Percentiles rank a stretch among this genome's conserved stretches.
phyloP scores from a whole-genome alignment of 2,797 vertebrate species.

The Gastrophryne carolinensis region DNA sequence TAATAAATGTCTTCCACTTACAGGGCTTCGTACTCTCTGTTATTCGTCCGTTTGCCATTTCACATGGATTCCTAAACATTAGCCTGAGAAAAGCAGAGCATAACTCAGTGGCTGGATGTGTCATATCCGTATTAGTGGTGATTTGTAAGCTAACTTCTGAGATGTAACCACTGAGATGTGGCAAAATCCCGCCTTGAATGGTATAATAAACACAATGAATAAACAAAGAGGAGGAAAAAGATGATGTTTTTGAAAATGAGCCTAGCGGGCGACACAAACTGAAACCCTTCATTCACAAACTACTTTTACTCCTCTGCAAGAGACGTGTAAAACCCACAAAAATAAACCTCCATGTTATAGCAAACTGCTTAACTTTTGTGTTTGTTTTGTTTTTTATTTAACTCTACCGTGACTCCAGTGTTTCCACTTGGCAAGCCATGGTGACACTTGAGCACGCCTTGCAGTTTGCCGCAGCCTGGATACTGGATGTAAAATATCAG shows the following conservation, averaged over 20 bases:
- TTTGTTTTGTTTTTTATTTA: slow-evolving; percentile 41
- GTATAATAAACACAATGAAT: slow-evolving; percentile 24
- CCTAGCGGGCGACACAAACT: not conserved
- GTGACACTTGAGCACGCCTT: not conserved
- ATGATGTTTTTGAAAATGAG: slow-evolving; percentile 9
- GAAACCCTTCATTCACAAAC: slow-evolving; percentile 2
- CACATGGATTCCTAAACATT: slow-evolving; percentile 27
- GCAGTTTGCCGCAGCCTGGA: not conserved
- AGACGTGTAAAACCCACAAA: slow-evolving; percentile 13
- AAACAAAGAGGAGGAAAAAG: slow-evolving; percentile 1
- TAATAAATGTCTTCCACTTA: not conserved
- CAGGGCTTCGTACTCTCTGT: slow-evolving; percentile 3
- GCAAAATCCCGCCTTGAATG: slow-evolving; percentile 26
- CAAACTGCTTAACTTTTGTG: slow-evolving; percentile 33
- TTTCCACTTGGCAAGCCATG: not conserved
- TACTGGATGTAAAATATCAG: not conserved
- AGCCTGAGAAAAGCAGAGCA: not conserved
- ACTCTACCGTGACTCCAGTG: slow-evolving; percentile 9
- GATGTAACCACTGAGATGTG: slow-evolving; percentile 30
- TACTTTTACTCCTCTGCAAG: not conserved
- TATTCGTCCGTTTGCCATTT: slow-evolving; percentile 26
- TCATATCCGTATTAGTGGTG: slow-evolving; percentile 27
- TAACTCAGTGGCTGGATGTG: slow-evolving; percentile 24
- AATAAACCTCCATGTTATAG: slow-evolving; percentile 17
- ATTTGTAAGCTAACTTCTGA: slow-evolving; percentile 36